Conservation (phyloP, 2,797 vertebrate genomes). For the Anguilla obscura region DNA sequence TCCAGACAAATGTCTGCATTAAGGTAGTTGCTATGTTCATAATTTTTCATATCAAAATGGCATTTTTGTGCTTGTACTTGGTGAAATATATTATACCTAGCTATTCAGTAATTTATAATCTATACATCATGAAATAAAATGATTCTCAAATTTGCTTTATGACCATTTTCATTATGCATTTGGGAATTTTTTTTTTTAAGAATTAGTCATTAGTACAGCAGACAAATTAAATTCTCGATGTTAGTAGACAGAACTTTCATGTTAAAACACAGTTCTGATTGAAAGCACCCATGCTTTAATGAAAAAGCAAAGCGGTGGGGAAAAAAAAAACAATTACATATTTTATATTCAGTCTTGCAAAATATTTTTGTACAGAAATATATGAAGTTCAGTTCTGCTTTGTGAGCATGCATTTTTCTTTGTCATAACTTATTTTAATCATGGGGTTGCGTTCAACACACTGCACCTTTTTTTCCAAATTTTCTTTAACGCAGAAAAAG, state of each 20-base stretch:
- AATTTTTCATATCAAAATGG: neutral
- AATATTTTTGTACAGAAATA: conserved; percentile 20
- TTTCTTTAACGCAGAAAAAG: neutral
- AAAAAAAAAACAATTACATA: neutral
- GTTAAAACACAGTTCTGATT: neutral
- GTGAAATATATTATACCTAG: neutral
- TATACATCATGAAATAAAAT: neutral
- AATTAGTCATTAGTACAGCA: neutral
- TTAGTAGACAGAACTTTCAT: neutral
- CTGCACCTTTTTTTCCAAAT: neutral
- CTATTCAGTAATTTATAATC: neutral
- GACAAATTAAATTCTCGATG: neutral
- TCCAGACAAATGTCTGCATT: neutral
- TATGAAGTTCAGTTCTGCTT: neutral
- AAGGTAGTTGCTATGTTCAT: neutral
- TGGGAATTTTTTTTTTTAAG: too few species aligned
- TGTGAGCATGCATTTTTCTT: neutral
- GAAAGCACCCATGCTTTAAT: neutral
- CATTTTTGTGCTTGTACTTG: neutral
- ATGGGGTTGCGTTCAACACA: neutral
- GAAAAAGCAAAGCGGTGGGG: neutral
- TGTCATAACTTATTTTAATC: neutral
- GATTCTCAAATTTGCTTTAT: neutral
- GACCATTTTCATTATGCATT: neutral
- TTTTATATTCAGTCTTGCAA: conserved; percentile 20